Conservation (phyloP, 1,140 invertebrate genomes). For the Drosophila ercepeae region DNA sequence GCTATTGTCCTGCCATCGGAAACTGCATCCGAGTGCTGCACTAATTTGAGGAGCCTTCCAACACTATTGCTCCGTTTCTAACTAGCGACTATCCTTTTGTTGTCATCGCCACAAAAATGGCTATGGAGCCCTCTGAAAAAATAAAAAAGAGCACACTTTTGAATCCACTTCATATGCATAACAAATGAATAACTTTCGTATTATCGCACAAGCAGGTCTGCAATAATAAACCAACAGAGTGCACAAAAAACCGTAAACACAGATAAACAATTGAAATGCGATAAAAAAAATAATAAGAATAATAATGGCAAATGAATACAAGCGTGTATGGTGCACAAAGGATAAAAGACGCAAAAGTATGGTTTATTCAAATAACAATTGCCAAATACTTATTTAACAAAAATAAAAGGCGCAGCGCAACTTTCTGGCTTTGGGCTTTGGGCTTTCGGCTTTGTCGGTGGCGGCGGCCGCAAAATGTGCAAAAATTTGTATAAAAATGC, state of each 20-base stretch:
- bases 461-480: conserved; percentile 35
- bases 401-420: conserved; percentile 59
- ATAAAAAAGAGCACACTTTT: conserved; percentile 49
- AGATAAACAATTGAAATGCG: conserved; percentile 66
- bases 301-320: conserved; percentile 53
- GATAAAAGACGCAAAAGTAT: conserved; percentile 50
- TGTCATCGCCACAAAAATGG: conserved; percentile 14
- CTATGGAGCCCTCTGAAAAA: conserved; percentile 9
- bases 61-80: conserved; percentile 31
- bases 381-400: conserved; percentile 77
- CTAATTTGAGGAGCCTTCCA: conserved; percentile 42
- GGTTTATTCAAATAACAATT: conserved; percentile 73
- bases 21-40: conserved; percentile 39
- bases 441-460: conserved; percentile 51
- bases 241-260: conserved; percentile 28
- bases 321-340: conserved; percentile 23
- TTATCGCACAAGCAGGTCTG: conserved; percentile 30
- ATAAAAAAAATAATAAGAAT: conserved; percentile 32
- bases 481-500: conserved; percentile 70
- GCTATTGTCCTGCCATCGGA: conserved; percentile 40
- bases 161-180: conserved; percentile 74
- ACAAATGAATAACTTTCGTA: conserved; percentile 74
- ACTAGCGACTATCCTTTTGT: conserved; percentile 56
- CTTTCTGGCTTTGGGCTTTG: conserved; percentile 65
- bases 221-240: conserved; percentile 12